Evolutionary conservation across 2,797 vertebrate species (phyloP), one percentile per base, ranked within the genome.

Genomic region (Anguilla pacifica): DNA sequence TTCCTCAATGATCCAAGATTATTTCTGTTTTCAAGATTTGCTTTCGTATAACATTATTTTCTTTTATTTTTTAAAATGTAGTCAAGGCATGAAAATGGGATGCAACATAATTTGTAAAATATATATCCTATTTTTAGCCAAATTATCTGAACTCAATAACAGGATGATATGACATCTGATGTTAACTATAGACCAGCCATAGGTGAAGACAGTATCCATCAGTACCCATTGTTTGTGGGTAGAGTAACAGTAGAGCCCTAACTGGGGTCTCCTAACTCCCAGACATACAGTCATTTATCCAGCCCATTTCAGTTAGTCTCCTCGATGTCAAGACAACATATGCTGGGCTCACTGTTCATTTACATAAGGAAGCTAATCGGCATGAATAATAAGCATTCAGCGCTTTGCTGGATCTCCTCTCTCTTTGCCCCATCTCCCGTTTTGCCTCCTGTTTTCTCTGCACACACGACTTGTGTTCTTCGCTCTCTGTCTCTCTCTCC

Each of bases 351-450:
- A 93, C 93, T 94, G 93, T 95, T 95, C 89, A 95, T 96, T 97
- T 96, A 90, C 96, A 96, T 96, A 95, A 96, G 96, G 95, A 96
- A 92, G 94, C 92, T 96, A 96, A 97, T 97, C 95, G 94, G 92
- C 94, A 95, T 97, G 95, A 97, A 97, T 97, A 96, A 97, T 97
- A 92, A 88, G 90, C 55, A 74, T 90, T 89, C 92, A 88, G 89
- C 93, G 91, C 93, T 92, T 93, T 92, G 91, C 90, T 90, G 92
- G 91, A 88, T 87, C 46, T 67, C 67, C 5, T 46, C 51, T 79
- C 79, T 64, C 46, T 13, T n/a, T 39, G 49, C 51, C 11, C 13
- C 79, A 13, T 39, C 19, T 81, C 9, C 46, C n/a, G 17, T 87
- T 35, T 28, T 74, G 79, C 31, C 77, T 43, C 83, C 70, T 31